Evolutionary conservation across 2,797 vertebrate species (phyloP).

Genomic region (Chlorospingus flavigularis): DNA sequence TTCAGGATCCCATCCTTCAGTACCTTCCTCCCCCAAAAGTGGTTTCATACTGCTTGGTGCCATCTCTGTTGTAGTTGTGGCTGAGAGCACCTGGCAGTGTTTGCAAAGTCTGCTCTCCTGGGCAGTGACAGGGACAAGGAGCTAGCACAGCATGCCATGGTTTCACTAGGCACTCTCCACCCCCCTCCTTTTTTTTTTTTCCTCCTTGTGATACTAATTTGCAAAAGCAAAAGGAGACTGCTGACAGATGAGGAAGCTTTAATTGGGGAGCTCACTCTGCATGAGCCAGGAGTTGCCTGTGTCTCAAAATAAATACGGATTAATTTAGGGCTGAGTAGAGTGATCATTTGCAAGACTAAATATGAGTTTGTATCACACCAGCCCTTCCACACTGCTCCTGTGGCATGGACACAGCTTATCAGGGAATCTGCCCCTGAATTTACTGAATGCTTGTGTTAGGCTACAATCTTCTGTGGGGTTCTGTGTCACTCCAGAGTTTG

Average conservation of each 20-base stretch:
- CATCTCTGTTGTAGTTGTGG: background rate
- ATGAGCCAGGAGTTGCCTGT: background rate
- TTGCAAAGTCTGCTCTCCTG: background rate
- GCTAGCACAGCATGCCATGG: background rate
- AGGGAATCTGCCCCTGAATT: background rate
- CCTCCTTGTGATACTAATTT: background rate
- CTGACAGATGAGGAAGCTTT: background rate
- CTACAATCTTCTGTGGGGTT: background rate
- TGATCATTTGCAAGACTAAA: background rate
- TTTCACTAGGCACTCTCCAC: background rate
- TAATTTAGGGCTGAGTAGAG: background rate
- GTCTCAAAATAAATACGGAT: background rate
- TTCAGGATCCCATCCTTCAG: background rate
- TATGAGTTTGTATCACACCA: background rate
- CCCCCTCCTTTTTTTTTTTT: accelerated
- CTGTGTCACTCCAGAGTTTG: background rate
- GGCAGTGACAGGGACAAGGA: background rate
- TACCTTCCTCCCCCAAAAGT: background rate
- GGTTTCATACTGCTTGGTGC: background rate
- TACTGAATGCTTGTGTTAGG: background rate
- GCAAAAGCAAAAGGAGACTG: background rate
- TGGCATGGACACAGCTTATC: background rate
- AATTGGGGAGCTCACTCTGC: background rate
- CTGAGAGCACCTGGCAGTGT: background rate
- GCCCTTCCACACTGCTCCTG: accelerated